phyloP scores from a whole-genome alignment of 2,113 vertebrate species.

The Scopus umbretta region DNA sequence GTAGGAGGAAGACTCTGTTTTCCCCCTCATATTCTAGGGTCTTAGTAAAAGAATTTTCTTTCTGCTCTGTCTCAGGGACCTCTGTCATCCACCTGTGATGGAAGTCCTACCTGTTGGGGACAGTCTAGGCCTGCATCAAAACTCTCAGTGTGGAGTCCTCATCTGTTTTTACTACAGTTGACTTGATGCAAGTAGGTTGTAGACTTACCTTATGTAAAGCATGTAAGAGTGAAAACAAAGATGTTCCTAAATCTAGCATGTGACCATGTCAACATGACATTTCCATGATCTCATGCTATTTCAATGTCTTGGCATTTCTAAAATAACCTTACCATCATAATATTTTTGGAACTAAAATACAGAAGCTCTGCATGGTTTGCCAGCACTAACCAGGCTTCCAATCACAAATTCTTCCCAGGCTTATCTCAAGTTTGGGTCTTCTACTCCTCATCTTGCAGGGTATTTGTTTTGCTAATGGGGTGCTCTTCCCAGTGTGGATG shows the following conservation, averaged over 20 bases:
- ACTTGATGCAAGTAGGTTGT: too few relatives aligned
- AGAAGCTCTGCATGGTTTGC: not conserved
- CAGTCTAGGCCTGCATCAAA: not conserved
- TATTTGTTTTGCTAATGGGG: not conserved
- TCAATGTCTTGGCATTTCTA: not conserved
- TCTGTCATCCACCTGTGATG: not conserved
- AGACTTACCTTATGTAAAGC: too few relatives aligned
- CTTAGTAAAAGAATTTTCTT: not conserved
- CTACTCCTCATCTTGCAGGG: not conserved
- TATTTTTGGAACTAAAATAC: not conserved
- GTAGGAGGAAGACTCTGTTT: not conserved
- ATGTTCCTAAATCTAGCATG: not conserved
- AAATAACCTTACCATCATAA: not conserved
- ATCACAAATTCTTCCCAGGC: not conserved
- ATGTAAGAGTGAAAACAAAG: not conserved
- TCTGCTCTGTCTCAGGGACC: not conserved
- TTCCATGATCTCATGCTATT: not conserved
- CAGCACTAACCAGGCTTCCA: not conserved
- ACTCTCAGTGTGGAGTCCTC: not conserved
- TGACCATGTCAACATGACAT: not conserved
- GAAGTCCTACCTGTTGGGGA: not conserved
- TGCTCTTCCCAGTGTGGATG: not conserved
- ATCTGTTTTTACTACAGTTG: not conserved
- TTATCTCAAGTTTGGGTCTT: not conserved
- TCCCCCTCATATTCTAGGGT: not conserved